A percentile compares a stretch with the other conserved stretches of the same genome.
These are phyloP conservation scores for Rhinoraja longicauda DNA, from an alignment of 2,797 vertebrate genomes.

Conservation along the genomic window DNA sequence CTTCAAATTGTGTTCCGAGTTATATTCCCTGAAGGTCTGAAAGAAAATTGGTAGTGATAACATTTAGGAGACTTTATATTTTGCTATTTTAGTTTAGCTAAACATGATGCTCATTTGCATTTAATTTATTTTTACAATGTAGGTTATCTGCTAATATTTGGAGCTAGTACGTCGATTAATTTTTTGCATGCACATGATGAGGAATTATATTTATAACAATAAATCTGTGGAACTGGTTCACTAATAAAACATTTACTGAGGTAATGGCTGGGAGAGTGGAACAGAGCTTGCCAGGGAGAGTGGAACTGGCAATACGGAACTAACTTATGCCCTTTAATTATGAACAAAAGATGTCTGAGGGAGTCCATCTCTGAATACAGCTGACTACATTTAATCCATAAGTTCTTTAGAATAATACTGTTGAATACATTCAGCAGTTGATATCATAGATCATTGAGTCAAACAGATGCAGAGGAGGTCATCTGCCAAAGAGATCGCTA, in stretches of 20 bases:
- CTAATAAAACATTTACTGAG: neutral
- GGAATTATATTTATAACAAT: neutral
- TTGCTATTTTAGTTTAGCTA: neutral
- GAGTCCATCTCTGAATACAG: neutral
- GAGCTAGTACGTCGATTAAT: neutral
- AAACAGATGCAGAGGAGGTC: no score
- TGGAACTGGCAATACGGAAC: neutral
- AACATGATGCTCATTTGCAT: conserved; percentile 11
- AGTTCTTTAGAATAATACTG: neutral
- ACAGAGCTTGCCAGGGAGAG: neutral
- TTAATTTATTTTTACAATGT: conserved; percentile 28
- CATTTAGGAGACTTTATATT: neutral
- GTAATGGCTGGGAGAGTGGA: neutral
- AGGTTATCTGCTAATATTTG: neutral
- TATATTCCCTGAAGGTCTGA: neutral
- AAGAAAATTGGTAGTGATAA: neutral
- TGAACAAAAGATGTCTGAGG: neutral
- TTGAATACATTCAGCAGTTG: neutral
- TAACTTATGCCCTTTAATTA: neutral
- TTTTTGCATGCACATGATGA: neutral
- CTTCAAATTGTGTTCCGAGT: neutral
- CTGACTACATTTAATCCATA: neutral
- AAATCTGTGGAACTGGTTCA: neutral
- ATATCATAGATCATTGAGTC: no score
- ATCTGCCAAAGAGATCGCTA: no score